Evolutionary conservation across 2,797 vertebrate genomes (phyloP), one percentile per base, ranked within the genome.

Genomic region (Cyclura pinguis): DNA sequence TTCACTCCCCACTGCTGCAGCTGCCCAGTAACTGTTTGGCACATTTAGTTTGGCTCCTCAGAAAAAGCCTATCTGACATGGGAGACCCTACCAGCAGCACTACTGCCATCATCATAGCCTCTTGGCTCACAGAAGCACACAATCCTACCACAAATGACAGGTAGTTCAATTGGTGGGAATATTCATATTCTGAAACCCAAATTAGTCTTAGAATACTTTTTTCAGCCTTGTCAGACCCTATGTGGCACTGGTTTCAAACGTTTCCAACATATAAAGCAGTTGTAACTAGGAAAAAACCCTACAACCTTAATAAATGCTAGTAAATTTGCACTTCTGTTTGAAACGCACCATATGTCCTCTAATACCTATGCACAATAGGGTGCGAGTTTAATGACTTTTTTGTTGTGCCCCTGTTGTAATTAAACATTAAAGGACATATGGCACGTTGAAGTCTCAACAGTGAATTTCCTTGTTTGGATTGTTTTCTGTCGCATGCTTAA

Each of bases 401-500:
- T 96, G 95, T 97, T 96, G 95, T 95, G 94, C 94, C 93, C 95
- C 94, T 93, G 95, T 96, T 97, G 96, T 96, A 97, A 97, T 97
- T 97, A 97, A 92, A 93, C 97, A 96, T 97, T 96, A 97, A 94
- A 97, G 95, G 96, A 97, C 97, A 97, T 97, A 97, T 97, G 97
- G 97, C 89, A 95, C 85, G 93, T 93, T 94, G 93, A 95, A 95
- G 62, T 94, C 95, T 95, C 96, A 96, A 94, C 95, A 95, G 96
- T 95, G 96, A 96, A 96, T 97, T 96, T 96, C 95, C 93, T 95
- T 95, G 92, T 97, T 97, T 96, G 94, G 93, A 95, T 97, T 94
- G 93, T 96, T 97, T 96, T 96, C 95, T 96, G 94, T 95, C 95
- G 95, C 91, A 97, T 92, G 92, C 95, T 92, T 95, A 95, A 95